Evolutionary conservation across 2,888 invertebrate species (phyloP).

Genomic region (Drosophila pseudotalamancana): DNA sequence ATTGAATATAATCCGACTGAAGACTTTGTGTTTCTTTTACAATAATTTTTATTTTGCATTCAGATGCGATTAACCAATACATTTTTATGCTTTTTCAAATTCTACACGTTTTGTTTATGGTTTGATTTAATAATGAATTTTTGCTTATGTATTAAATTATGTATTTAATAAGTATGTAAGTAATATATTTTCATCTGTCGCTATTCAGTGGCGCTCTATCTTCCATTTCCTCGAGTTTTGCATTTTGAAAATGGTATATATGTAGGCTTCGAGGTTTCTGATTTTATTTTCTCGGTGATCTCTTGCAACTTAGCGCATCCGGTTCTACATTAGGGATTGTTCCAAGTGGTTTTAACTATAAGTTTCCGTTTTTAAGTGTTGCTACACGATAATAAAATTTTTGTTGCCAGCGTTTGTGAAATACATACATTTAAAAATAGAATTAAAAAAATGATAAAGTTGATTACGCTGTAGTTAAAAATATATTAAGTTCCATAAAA

Average conservation of each 20-base stretch:
- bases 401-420: slow-evolving; percentile 70
- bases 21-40: slow-evolving; percentile 33
- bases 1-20: background rate
- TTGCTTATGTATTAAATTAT: slow-evolving; percentile 66
- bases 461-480: slow-evolving; percentile 81
- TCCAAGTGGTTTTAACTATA: slow-evolving; percentile 53
- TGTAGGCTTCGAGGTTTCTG: slow-evolving; percentile 27
- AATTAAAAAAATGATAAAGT: slow-evolving; percentile 71
- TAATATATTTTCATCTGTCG: slow-evolving; percentile 66
- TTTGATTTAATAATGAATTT: slow-evolving; percentile 67
- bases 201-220: slow-evolving; percentile 45
- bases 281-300: slow-evolving; percentile 1
- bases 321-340: slow-evolving; percentile 7
- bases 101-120: slow-evolving; percentile 57
- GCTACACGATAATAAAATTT: slow-evolving; percentile 70
- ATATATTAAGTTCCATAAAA: slow-evolving; percentile 27
- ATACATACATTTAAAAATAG: slow-evolving; percentile 76
- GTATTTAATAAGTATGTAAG: slow-evolving; percentile 73
- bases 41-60: slow-evolving; percentile 68
- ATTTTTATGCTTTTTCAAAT: slow-evolving; percentile 61
- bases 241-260: slow-evolving; percentile 50
- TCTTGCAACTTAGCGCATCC: slow-evolving; percentile 25
- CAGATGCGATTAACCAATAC: slow-evolving; percentile 69
- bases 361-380: slow-evolving; percentile 71
- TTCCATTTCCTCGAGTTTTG: slow-evolving; percentile 30